Percentiles rank a stretch among this genome's conserved stretches.
phyloP scores from a whole-genome alignment of 2,113 vertebrate genomes.

The Cochlearius cochlearius region DNA sequence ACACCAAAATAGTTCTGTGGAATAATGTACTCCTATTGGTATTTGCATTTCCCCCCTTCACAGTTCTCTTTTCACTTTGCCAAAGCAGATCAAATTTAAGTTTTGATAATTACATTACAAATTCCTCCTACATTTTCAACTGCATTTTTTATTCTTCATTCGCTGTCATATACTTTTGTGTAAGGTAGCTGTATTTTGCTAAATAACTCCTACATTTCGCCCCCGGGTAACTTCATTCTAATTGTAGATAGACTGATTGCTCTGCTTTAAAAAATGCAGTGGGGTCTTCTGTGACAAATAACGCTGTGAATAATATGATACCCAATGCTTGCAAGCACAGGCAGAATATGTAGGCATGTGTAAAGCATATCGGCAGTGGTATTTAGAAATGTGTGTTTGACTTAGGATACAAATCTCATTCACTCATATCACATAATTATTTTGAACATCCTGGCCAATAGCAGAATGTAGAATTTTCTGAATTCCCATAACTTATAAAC shows the following conservation, averaged over 20 bases:
- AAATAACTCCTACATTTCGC: not conserved
- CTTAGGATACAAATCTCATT: not conserved
- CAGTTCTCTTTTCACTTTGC: not conserved
- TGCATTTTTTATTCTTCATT: conserved; percentile 36
- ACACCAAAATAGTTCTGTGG: not conserved
- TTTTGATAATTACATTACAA: conserved; percentile 19
- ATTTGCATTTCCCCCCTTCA: not conserved
- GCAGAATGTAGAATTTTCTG: not conserved
- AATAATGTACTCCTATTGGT: not conserved
- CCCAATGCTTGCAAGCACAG: not conserved
- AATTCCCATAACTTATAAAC: not conserved
- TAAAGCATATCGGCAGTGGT: not conserved
- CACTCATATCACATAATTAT: not conserved
- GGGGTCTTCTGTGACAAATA: not conserved
- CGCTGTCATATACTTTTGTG: not conserved
- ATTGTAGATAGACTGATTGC: not conserved
- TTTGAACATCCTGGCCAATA: not conserved
- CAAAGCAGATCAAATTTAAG: conserved; percentile 10
- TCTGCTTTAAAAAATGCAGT: not conserved
- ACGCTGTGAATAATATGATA: not conserved
- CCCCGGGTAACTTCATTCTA: not conserved
- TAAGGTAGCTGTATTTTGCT: conserved; percentile 20
- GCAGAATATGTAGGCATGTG: not conserved
- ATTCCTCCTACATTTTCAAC: conserved; percentile 33
- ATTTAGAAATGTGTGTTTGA: not conserved